Evolutionary conservation across 2,888 invertebrate species (phyloP).

Genomic region (Leptinotarsa rubiginosa): DNA sequence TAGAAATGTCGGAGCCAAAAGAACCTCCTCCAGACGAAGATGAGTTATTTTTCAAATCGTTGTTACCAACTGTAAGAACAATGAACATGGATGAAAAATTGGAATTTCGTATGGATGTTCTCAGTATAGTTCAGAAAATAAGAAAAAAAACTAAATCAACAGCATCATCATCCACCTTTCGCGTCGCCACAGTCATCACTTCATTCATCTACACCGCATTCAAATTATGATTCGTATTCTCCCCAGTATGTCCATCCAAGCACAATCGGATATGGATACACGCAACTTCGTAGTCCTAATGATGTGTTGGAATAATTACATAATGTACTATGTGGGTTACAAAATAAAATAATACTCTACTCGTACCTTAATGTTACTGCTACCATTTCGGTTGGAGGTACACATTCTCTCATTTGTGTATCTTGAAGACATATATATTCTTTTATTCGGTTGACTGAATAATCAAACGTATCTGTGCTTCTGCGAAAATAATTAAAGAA

Average conservation of each 20-base stretch:
- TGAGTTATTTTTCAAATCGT: slow-evolving; percentile 14
- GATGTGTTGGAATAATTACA: not conserved
- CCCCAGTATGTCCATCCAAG: not conserved
- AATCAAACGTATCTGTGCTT: slow-evolving; percentile 37
- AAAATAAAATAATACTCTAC: not conserved
- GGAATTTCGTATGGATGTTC: slow-evolving; percentile 1
- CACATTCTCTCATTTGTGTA: slow-evolving; percentile 8
- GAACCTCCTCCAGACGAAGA: not conserved
- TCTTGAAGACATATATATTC: slow-evolving; percentile 7
- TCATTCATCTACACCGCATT: not conserved
- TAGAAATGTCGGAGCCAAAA: slow-evolving; percentile 2
- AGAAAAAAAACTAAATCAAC: not conserved
- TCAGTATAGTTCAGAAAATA: slow-evolving; percentile 4
- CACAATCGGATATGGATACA: not conserved
- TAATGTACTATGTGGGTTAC: not conserved
- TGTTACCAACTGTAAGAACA: slow-evolving; percentile 14
- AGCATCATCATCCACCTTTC: not conserved
- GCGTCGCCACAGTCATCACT: not conserved
- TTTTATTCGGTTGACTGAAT: slow-evolving; percentile 30
- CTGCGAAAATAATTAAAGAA: slow-evolving; percentile 43
- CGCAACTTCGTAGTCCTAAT: not conserved
- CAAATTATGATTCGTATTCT: not conserved
- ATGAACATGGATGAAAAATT: not conserved
- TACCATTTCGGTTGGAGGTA: not conserved
- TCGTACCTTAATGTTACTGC: not conserved